Evolutionary conservation across 2,888 invertebrate genomes (phyloP).

Genomic region (Phyto melanocephala): DNA sequence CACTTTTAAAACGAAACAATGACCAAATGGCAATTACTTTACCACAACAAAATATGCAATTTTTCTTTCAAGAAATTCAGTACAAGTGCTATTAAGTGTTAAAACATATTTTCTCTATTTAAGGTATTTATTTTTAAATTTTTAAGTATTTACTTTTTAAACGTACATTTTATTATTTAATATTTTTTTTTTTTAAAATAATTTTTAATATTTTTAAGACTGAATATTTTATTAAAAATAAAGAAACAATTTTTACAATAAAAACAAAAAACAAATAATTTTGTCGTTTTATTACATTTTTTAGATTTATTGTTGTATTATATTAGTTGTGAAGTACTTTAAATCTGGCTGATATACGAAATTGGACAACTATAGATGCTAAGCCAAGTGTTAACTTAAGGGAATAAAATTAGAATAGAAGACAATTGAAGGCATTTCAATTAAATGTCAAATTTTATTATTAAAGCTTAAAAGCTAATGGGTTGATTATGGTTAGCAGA

Average conservation of each 20-base stretch:
- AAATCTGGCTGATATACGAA: neutral
- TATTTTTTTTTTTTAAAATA: neutral
- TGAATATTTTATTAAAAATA: conserved; percentile 8
- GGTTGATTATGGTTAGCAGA: no score
- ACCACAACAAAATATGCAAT: conserved; percentile 72
- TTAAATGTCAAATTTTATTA: no score
- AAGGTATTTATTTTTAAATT: conserved; percentile 45
- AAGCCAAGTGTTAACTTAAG: no score
- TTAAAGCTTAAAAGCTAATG: no score
- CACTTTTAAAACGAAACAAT: conserved; percentile 26
- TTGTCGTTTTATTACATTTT: conserved; percentile 52
- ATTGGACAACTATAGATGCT: neutral
- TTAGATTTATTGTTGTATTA: neutral
- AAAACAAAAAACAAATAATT: conserved; percentile 6
- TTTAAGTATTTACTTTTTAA: conserved; percentile 39
- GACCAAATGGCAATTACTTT: conserved; percentile 51
- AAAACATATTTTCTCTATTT: conserved; percentile 32
- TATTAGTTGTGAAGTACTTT: neutral
- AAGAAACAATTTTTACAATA: conserved; percentile 6
- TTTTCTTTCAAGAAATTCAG: conserved; percentile 68
- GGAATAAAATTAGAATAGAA: no score
- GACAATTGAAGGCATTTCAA: no score
- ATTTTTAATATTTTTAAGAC: conserved; percentile 41
- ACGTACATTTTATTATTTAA: conserved; percentile 8
- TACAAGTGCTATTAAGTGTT: conserved; percentile 53